Percentiles rank a stretch among this genome's conserved stretches.
Conservation (phyloP, 2,797 vertebrate species). For the Oophaga sylvatica region DNA sequence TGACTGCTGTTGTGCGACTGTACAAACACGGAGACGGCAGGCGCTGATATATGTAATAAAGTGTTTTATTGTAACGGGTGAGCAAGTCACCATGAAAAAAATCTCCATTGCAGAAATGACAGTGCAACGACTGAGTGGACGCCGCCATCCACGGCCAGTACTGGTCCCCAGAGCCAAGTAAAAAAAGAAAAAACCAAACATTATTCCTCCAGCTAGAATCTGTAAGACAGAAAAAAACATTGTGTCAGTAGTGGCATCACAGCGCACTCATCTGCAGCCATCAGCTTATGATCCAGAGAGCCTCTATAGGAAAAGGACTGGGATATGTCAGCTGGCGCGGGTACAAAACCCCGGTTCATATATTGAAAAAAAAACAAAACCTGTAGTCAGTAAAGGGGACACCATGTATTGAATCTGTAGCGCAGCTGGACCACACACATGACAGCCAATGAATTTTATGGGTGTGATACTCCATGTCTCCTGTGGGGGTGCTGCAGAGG, state of each 20-base stretch:
- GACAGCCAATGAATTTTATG: too few species aligned
- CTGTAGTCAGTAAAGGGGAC: too few species aligned
- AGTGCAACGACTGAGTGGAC: slow-evolving; percentile 50
- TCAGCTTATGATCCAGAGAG: not conserved
- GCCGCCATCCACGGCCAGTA: slow-evolving; percentile 25
- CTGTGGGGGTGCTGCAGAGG: too few species aligned
- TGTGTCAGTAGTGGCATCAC: not conserved
- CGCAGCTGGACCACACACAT: too few species aligned
- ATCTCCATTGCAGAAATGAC: slow-evolving; percentile 55
- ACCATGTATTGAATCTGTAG: too few species aligned
- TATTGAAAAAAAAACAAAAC: too few species aligned
- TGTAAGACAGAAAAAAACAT: not conserved
- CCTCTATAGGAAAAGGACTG: not conserved
- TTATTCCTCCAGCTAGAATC: not conserved
- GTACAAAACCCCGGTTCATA: too few species aligned
- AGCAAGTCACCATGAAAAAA: slow-evolving; percentile 25
- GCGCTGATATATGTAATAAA: not conserved
- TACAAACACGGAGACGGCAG: not conserved
- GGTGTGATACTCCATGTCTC: too few species aligned
- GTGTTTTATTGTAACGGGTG: slow-evolving; percentile 57
- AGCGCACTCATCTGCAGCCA: not conserved
- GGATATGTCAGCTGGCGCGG: too few species aligned
- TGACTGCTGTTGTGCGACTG: slow-evolving; percentile 54
- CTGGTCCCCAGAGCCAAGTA: slow-evolving; percentile 49
- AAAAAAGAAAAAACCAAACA: slow-evolving; percentile 3